Conservation (phyloP, 2,113 vertebrate genomes). For the Fukomys damarensis region DNA sequence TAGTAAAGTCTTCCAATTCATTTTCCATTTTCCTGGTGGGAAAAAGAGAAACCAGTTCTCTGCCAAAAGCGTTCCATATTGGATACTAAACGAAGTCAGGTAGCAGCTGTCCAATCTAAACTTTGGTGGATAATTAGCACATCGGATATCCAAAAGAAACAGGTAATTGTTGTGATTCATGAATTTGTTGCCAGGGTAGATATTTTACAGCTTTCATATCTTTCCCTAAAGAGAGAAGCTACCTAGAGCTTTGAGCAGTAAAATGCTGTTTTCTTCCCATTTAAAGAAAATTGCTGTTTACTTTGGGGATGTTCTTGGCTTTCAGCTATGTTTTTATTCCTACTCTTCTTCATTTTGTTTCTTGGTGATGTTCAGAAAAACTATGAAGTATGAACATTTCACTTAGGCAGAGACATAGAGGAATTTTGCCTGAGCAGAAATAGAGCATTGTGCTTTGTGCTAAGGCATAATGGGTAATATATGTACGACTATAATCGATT, state of each 20-base stretch:
- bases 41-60: constrained; percentile 74
- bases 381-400: constrained; percentile 79
- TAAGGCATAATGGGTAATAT: not conserved
- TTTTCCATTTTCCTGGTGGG: constrained; percentile 82
- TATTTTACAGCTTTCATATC: constrained; percentile 80
- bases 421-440: not conserved
- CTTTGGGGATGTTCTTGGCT: constrained; percentile 84
- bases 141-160: constrained; percentile 84
- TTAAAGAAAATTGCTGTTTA: constrained; percentile 83
- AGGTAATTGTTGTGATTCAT: constrained; percentile 86
- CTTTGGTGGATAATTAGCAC: constrained; percentile 85
- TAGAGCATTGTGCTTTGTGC: not conserved
- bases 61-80: constrained; percentile 84
- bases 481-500: not conserved
- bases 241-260: constrained; percentile 77
- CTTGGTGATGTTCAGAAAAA: constrained; percentile 80
- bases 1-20: constrained; percentile 80
- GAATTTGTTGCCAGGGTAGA: constrained; percentile 83
- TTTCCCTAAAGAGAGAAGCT: constrained; percentile 83
- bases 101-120: constrained; percentile 87
- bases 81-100: constrained; percentile 83
- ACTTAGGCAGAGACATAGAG: constrained; percentile 42
- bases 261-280: constrained; percentile 82
- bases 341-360: constrained; percentile 79
- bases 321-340: constrained; percentile 63